Percentiles rank a stretch among this genome's conserved stretches.
phyloP scores from a whole-genome alignment of 2,888 invertebrate species.

The Trachelus troglodyta region DNA sequence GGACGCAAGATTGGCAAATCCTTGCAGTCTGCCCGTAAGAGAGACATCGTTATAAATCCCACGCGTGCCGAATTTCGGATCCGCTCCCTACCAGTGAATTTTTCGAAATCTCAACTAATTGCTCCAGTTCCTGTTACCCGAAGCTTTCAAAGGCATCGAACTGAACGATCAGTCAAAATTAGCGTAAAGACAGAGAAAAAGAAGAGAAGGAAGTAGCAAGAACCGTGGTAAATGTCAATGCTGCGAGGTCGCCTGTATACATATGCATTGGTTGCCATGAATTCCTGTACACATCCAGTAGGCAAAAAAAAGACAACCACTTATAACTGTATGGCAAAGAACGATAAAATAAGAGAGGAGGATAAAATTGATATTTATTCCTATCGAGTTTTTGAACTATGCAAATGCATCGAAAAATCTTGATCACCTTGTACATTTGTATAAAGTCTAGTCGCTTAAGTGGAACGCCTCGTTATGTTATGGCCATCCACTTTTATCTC shows the following conservation, averaged over 20 bases:
- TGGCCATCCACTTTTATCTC: conserved; percentile 11
- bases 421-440: conserved; percentile 19
- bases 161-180: not conserved
- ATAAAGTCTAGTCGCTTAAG: conserved; percentile 8
- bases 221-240: not conserved
- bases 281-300: not conserved
- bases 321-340: not conserved
- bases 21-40: not conserved
- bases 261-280: not conserved
- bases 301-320: not conserved
- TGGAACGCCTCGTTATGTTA: conserved; percentile 19
- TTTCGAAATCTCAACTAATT: not conserved
- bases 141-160: not conserved
- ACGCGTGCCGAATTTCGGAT: not conserved
- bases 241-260: not conserved
- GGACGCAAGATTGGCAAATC: not conserved
- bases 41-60: not conserved
- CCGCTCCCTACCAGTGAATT: not conserved
- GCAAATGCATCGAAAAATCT: conserved; percentile 8
- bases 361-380: not conserved
- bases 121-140: not conserved
- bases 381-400: conserved; percentile 1
- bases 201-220: not conserved
- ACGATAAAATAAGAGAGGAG: not conserved
- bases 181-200: not conserved